A percentile compares a stretch with the other conserved stretches of the same genome.
Evolutionary conservation across 2,888 invertebrate species (phyloP).

Genomic region (Dolichopus griseipennis): DNA sequence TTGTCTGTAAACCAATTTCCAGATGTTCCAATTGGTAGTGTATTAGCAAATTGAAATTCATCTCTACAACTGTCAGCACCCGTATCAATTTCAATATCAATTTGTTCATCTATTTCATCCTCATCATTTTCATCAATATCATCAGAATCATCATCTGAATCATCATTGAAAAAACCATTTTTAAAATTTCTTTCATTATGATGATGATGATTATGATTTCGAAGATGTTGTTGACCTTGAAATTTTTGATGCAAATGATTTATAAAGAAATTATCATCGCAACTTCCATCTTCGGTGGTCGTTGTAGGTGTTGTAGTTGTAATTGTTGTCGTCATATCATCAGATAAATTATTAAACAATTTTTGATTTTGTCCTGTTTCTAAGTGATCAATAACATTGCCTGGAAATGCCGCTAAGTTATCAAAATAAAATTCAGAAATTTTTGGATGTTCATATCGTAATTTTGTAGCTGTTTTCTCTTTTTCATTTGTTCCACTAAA

Average conservation of each 20-base stretch:
- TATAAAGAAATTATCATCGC: background rate
- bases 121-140: slow-evolving; percentile 18
- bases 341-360: slow-evolving; percentile 18
- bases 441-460: slow-evolving; percentile 37
- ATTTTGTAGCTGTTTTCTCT: background rate
- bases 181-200: background rate
- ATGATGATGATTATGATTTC: background rate
- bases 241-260: background rate
- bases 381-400: background rate
- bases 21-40: slow-evolving; percentile 28
- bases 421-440: slow-evolving; percentile 37
- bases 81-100: slow-evolving; percentile 20
- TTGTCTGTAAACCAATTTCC: slow-evolving; percentile 14
- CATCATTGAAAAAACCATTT: slow-evolving; percentile 16
- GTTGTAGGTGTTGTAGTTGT: slow-evolving; percentile 2
- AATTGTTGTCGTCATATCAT: background rate
- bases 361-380: background rate
- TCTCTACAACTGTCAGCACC: slow-evolving; percentile 26
- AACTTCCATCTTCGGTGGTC: background rate
- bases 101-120: slow-evolving; percentile 10
- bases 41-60: slow-evolving; percentile 24
- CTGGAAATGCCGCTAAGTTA: slow-evolving; percentile 28
- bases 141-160: slow-evolving; percentile 17
- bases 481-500: slow-evolving; percentile 34
- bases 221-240: background rate